Conservation (phyloP, 2,113 vertebrate genomes). For the Phainopepla nitens region DNA sequence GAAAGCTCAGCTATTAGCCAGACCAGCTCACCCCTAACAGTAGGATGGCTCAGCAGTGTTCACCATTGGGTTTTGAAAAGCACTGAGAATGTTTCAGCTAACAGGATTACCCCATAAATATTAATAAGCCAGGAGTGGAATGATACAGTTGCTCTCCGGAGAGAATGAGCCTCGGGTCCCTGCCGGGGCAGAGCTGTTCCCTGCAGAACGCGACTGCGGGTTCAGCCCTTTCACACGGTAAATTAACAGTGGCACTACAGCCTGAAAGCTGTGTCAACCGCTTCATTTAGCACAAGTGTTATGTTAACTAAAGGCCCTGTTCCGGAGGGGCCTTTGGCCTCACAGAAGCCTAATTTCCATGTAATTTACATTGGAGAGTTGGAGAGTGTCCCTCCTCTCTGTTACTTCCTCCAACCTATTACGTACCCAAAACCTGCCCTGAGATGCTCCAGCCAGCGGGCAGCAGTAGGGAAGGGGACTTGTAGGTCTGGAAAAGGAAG, state of each 20-base stretch:
- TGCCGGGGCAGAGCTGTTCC: not conserved
- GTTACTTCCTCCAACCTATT: not conserved
- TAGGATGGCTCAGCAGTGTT: not conserved
- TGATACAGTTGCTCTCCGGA: not conserved
- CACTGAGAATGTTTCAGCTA: not conserved
- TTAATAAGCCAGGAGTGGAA: not conserved
- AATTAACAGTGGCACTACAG: slow-evolving; percentile 45
- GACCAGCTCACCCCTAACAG: not conserved
- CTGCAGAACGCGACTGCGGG: not conserved
- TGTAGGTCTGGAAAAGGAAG: not conserved
- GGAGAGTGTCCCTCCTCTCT: not conserved
- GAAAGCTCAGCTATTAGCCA: not conserved
- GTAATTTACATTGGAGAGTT: slow-evolving; percentile 54
- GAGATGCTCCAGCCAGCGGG: not conserved
- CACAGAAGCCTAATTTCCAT: slow-evolving; percentile 56
- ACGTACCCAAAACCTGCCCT: not conserved
- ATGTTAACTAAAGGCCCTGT: slow-evolving; percentile 57
- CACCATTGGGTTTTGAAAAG: not conserved
- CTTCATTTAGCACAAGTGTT: slow-evolving; percentile 70
- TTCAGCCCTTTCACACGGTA: slow-evolving; percentile 51
- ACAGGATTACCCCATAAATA: not conserved
- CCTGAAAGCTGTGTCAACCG: slow-evolving; percentile 61
- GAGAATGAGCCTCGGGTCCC: not conserved
- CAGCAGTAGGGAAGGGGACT: not conserved
- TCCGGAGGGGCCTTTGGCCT: slow-evolving; percentile 53